Evolutionary conservation across 2,888 invertebrate genomes (phyloP), one percentile per base, ranked within the genome.

Genomic region (Schrankia costaestrigalis): DNA sequence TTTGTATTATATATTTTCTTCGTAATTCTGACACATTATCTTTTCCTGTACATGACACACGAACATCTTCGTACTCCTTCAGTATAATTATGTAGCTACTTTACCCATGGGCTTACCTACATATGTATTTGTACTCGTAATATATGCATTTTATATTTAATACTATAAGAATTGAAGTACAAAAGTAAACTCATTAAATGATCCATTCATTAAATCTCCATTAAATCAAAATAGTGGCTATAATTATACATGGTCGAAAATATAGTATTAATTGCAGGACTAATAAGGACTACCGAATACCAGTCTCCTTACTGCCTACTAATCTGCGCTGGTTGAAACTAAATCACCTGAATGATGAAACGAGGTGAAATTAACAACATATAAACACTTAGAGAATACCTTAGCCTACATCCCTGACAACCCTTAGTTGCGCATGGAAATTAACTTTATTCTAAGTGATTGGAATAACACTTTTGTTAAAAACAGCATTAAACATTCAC

Each of bases 291-390:
- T 78, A 73, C 72, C 75, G 80, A 56, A 59, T 83, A 63, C 84
- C 84, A 26, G 79, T 85, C 63, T 84, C 85, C 40, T 78, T 85
- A 75, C 68, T 85, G 63, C 85, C 85, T 47, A 63, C 64, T 56
- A 82, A 79, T 57, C 72, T 82, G 63, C 68, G 71, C 56, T 81
- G 77, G 78, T 78, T 83, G 73, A 79, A 71, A 78, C 48, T 74
- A 51, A 63, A 66, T 42, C 60, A 60, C 42, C 57, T 66, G 35
- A 61, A 60, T 45, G 65, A 67, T 45, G 55, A 63, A 46, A 55
- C 69, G 74, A 85, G 84, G 85, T 85, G 84, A 78, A 54, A 49
- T 47, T 59, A 44, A 50, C 60, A 52, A 41, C 41, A 48, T 61
- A 52, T 46, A 49, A 66, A 63, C 71, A 71, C 65, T 68, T 78